A percentile compares a stretch with the other conserved stretches of the same genome.
phyloP scores from a whole-genome alignment of 2,888 invertebrate genomes.

The Crematogaster levior region DNA sequence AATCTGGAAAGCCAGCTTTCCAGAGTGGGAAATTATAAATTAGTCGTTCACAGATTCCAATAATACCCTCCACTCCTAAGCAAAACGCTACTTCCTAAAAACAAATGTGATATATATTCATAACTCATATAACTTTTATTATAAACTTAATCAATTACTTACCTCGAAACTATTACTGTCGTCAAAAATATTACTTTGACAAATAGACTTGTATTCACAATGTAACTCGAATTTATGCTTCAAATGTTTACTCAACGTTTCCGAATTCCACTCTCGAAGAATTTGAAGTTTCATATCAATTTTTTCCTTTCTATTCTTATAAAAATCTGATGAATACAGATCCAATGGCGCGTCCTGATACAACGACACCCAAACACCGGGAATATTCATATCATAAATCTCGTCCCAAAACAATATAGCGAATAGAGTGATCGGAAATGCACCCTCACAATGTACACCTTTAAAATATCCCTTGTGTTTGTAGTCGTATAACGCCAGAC shows the following conservation, averaged over 20 bases:
- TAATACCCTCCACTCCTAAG: conserved; percentile 86
- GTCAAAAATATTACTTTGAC: conserved; percentile 71
- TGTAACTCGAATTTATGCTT: conserved; percentile 76
- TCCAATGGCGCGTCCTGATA: conserved; percentile 92
- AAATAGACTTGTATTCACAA: conserved; percentile 73
- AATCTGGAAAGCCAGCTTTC: conserved; percentile 93
- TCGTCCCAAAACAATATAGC: conserved; percentile 93
- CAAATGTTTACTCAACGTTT: conserved; percentile 85
- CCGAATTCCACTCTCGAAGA: conserved; percentile 82
- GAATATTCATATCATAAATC: conserved; percentile 88
- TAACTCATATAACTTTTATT: not conserved
- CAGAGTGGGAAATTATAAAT: conserved; percentile 88
- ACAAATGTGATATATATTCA: conserved; percentile 13
- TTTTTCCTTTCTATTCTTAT: conserved; percentile 87
- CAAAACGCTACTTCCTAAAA: conserved; percentile 86
- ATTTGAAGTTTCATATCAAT: conserved; percentile 87
- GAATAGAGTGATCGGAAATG: conserved; percentile 88
- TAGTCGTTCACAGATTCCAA: conserved; percentile 88
- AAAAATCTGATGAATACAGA: conserved; percentile 89
- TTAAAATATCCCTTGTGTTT: conserved; percentile 70
- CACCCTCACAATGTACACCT: conserved; percentile 90
- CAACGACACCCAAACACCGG: conserved; percentile 89
- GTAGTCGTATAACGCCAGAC: conserved; percentile 77
- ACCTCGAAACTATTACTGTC: conserved; percentile 74
- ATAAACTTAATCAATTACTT: conserved; percentile 71